Conservation (phyloP, 2,797 vertebrate species). For the Myripristis jacobus region DNA sequence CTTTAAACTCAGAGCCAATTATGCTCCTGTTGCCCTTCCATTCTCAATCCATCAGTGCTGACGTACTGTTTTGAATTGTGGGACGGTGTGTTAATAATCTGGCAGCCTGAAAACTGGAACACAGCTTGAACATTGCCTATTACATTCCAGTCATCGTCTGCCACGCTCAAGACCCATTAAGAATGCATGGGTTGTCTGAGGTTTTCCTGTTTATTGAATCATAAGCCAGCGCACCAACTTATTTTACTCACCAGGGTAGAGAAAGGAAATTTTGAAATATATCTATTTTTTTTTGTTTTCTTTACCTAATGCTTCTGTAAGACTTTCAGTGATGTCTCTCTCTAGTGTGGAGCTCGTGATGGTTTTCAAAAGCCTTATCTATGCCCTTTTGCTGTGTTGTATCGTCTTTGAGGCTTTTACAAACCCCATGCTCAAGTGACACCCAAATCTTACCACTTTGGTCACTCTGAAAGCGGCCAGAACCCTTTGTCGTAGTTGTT, state of each 20-base stretch:
- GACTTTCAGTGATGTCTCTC: background rate
- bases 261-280: slow-evolving; percentile 3
- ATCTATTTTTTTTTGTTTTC: slow-evolving; percentile 3
- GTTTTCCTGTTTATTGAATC: slow-evolving; percentile 30
- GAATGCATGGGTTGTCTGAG: background rate
- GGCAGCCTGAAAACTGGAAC: slow-evolving; percentile 19
- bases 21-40: slow-evolving; percentile 18
- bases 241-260: background rate
- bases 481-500: slow-evolving; percentile 13
- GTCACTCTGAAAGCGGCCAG: background rate
- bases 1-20: background rate
- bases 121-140: slow-evolving; percentile 4
- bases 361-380: background rate
- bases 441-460: background rate
- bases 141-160: slow-evolving; percentile 11
- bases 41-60: slow-evolving; percentile 20
- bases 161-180: background rate
- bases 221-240: slow-evolving; percentile 13
- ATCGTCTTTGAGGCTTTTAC: slow-evolving; percentile 12
- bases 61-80: slow-evolving; percentile 15
- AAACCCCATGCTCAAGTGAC: background rate
- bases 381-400: slow-evolving; percentile 7
- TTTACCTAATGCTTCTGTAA: background rate
- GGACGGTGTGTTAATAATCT: slow-evolving; percentile 14
- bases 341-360: background rate